These are phyloP conservation scores for Microcebus lehilahytsara DNA, from an alignment of 2,113 vertebrate species.

Conservation along the genomic window DNA sequence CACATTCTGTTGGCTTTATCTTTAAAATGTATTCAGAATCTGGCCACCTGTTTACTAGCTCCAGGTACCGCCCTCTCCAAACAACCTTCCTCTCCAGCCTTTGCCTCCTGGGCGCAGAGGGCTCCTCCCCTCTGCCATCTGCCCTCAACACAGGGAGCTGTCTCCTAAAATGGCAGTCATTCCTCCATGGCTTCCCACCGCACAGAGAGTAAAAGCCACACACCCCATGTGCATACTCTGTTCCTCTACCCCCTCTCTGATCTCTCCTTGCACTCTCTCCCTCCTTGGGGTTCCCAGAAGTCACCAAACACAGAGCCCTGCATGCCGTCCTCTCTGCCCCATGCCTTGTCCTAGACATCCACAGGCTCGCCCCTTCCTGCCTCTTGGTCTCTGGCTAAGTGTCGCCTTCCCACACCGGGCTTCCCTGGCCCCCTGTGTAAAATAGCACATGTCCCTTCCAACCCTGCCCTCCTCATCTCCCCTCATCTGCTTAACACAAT, in stretches of 20 bases:
- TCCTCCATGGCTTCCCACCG: not conserved
- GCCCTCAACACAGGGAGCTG: not conserved
- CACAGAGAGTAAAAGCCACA: not conserved
- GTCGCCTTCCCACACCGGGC: fast-evolving
- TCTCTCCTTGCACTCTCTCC: not conserved
- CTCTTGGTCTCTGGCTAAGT: not conserved
- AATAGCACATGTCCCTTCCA: not conserved
- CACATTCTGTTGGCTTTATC: not conserved
- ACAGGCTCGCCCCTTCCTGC: not conserved
- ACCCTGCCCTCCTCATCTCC: too few species aligned
- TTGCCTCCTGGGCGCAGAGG: too few species aligned
- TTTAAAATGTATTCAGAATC: not conserved
- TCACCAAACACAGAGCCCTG: not conserved
- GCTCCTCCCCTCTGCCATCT: not conserved
- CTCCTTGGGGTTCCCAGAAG: not conserved
- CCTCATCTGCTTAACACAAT: not conserved
- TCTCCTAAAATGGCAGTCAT: not conserved
- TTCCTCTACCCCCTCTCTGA: not conserved
- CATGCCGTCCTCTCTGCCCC: not conserved
- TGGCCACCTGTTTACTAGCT: not conserved
- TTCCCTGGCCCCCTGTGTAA: not conserved
- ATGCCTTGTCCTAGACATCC: not conserved
- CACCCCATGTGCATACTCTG: not conserved
- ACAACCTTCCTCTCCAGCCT: not conserved
- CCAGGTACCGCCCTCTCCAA: not conserved